Evolutionary conservation across 2,113 vertebrate species (phyloP), one percentile per base, ranked within the genome.

Genomic region (Psilopogon haemacephalus): DNA sequence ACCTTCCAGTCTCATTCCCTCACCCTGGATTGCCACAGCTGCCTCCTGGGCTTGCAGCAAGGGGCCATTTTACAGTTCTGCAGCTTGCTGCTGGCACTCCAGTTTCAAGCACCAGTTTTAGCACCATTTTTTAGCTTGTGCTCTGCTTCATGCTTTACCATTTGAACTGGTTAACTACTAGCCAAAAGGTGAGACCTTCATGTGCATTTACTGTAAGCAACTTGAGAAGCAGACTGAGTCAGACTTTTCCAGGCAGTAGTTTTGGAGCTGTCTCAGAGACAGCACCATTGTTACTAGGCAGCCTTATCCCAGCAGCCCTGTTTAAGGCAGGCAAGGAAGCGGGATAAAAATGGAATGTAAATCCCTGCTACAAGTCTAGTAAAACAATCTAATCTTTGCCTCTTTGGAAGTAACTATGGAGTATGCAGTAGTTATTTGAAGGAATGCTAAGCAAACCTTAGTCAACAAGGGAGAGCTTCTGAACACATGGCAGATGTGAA

Each of bases 1-100:
- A 8, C 79, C 24, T 78, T 52, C 35, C 1, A 2, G 52, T 40
- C n/a, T 65, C 5, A 5, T 54, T 74, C 40, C 56, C 27, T 50
- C 12, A 2, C 74, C 40, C 70, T 6, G 58, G 50, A 40, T 78
- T 78, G 74, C 52, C 70, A 15, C 58, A 50, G 67, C 67, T 28
- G 9, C 65, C 73, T 50, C 23, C 1, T 0, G 3, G 33, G 32
- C 16, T 1, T 1, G 7, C 0, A 2, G 26, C 0, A 0, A 73
- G 50, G 30, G 17, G 15, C 28, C 0, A 0, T 24, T 48, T 6
- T 30, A 11, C 19, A 23, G 37, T 60, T 37, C 60, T 54, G 56
- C 75, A 56, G 59, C 81, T n/a, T 40, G 18, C 62, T 71, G 54
- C 54, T 60, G 27, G 2, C 0, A 0, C 28, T 80, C 8, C 44